These are phyloP conservation scores for Morpho helenor DNA, from an alignment of 2,888 invertebrate species.

Conservation along the genomic window DNA sequence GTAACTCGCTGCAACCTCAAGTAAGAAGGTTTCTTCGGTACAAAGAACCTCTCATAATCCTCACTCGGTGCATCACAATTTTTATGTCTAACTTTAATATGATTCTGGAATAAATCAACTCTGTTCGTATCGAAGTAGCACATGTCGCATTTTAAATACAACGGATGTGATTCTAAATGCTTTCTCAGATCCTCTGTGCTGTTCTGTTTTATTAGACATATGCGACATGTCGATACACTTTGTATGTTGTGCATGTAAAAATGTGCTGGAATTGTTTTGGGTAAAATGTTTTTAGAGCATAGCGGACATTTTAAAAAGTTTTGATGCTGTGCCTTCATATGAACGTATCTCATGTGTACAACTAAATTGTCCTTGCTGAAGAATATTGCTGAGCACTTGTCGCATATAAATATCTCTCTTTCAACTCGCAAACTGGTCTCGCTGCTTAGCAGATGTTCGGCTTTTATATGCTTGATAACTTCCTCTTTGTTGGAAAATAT, in stretches of 20 bases:
- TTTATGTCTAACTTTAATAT: conserved; percentile 34
- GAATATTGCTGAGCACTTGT: conserved; percentile 43
- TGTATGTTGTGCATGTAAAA: conserved; percentile 38
- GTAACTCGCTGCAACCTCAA: conserved; percentile 22
- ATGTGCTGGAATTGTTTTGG: conserved; percentile 38
- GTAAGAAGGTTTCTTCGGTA: not conserved
- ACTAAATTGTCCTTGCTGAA: conserved; percentile 48
- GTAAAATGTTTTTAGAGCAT: conserved; percentile 31
- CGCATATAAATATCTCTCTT: conserved; percentile 49
- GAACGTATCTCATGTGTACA: conserved; percentile 35
- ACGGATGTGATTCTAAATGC: conserved; percentile 39
- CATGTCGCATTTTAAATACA: conserved; percentile 36
- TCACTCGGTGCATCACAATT: not conserved
- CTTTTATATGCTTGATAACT: conserved; percentile 42
- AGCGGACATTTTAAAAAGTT: conserved; percentile 35
- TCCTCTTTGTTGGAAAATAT: conserved; percentile 15
- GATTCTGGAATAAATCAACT: conserved; percentile 30
- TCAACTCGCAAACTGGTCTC: conserved; percentile 39
- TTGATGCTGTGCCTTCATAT: conserved; percentile 7
- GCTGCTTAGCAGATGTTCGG: conserved; percentile 42
- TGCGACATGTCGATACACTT: conserved; percentile 40
- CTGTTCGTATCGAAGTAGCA: conserved; percentile 36
- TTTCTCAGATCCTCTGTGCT: conserved; percentile 22
- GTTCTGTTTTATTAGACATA: conserved; percentile 38
- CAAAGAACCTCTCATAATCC: conserved; percentile 24